Conservation (phyloP, 2,888 invertebrate species). For the Chironomus riparius region DNA sequence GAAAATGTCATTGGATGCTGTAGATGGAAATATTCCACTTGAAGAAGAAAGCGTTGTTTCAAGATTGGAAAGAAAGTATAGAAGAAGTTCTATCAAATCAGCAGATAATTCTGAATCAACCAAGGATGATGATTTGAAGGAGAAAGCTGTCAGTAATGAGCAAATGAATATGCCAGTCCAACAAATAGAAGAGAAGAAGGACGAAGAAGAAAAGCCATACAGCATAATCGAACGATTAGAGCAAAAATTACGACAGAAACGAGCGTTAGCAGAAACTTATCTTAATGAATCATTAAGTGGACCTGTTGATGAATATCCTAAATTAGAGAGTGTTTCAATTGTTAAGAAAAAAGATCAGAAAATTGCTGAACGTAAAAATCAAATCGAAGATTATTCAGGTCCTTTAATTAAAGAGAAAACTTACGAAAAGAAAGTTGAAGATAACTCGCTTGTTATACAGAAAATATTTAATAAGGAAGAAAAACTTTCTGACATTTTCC, state of each 20-base stretch:
- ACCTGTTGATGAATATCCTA: neutral
- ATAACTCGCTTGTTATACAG: too few relatives aligned
- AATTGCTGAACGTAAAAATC: too few relatives aligned
- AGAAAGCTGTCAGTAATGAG: slow-evolving; percentile 4
- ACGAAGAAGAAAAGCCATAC: neutral
- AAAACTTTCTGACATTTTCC: too few relatives aligned
- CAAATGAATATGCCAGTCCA: too few relatives aligned
- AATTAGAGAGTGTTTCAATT: neutral
- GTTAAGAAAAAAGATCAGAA: neutral
- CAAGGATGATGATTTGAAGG: neutral
- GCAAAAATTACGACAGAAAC: neutral
- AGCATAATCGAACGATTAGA: slow-evolving; percentile 6
- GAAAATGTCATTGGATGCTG: too few relatives aligned
- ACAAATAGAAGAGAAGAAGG: neutral
- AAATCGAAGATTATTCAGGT: too few relatives aligned
- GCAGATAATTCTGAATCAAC: neutral
- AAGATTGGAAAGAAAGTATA: slow-evolving; percentile 13
- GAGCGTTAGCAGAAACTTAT: neutral
- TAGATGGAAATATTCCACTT: neutral
- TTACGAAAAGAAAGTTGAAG: too few relatives aligned
- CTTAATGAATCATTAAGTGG: neutral
- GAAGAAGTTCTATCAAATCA: slow-evolving; percentile 2
- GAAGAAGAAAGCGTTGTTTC: slow-evolving; percentile 35
- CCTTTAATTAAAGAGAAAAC: too few relatives aligned
- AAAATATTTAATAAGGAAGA: too few relatives aligned